A percentile compares a stretch with the other conserved stretches of the same genome.
Evolutionary conservation across 1,140 invertebrate species (phyloP).

Genomic region (Pentalonia nigronervosa): DNA sequence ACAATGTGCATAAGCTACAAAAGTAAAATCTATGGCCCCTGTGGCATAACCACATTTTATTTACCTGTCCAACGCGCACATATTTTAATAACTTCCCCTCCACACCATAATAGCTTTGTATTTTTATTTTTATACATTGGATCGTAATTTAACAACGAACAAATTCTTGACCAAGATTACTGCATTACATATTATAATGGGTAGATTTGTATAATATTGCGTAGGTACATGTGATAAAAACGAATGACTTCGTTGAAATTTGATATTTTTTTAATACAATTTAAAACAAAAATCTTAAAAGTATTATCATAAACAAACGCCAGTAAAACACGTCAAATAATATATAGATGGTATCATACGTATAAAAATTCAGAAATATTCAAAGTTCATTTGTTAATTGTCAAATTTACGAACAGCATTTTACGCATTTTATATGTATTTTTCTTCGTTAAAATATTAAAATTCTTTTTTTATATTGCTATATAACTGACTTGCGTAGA

Average conservation of each 20-base stretch:
- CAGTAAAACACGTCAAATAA: not conserved
- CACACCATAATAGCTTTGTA: not conserved
- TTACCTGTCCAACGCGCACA: conserved; percentile 31
- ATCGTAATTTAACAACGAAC: not conserved
- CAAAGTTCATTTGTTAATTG: not conserved
- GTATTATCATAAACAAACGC: not conserved
- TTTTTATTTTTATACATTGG: not conserved
- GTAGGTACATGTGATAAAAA: not conserved
- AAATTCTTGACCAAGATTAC: not conserved
- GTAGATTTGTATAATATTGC: not conserved
- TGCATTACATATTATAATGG: not conserved
- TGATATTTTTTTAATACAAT: not conserved
- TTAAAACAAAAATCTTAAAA: not conserved
- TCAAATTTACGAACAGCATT: not conserved
- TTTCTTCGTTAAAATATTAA: not conserved
- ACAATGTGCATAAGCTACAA: conserved; percentile 18
- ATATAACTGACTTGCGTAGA: not conserved
- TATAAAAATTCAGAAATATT: not conserved
- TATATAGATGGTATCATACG: not conserved
- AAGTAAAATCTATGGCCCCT: conserved; percentile 6
- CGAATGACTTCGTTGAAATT: not conserved
- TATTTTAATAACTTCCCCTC: conserved; percentile 18
- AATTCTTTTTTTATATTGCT: not conserved
- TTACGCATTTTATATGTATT: not conserved
- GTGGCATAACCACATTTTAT: conserved; percentile 28